These are phyloP conservation scores for Nothocercus nigrocapillus DNA, from an alignment of 2,113 vertebrate genomes.

Conservation along the genomic window DNA sequence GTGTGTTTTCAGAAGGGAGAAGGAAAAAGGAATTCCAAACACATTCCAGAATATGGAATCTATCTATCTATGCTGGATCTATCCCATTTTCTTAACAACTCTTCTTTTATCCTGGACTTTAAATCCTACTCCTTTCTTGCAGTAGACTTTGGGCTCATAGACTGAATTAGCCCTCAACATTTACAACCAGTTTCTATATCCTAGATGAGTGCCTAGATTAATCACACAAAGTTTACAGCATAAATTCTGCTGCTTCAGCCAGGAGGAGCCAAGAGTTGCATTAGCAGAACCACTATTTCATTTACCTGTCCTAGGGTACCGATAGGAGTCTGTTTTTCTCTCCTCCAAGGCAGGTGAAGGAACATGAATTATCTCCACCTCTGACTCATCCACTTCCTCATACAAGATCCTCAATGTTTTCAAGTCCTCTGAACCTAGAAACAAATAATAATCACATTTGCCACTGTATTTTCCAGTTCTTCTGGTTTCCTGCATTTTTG, in stretches of 20 bases:
- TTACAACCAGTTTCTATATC: background rate
- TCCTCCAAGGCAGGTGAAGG: constrained; percentile 94
- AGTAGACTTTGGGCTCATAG: background rate
- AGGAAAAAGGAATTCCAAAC: background rate
- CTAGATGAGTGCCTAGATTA: background rate
- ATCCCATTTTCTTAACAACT: background rate
- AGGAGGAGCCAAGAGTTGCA: background rate
- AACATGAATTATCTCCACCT: constrained; percentile 96
- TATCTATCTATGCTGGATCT: background rate
- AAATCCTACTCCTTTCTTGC: background rate
- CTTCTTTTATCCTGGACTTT: background rate
- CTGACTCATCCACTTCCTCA: constrained; percentile 95
- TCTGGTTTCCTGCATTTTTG: background rate
- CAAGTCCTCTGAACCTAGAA: constrained; percentile 82
- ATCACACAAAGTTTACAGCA: background rate
- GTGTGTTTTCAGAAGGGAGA: background rate
- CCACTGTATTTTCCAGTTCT: background rate
- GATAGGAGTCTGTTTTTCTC: constrained; percentile 93
- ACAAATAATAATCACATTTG: background rate
- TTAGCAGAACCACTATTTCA: background rate
- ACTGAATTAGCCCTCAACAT: background rate
- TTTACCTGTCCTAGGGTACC: constrained; percentile 94
- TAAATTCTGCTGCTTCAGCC: background rate
- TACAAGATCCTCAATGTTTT: constrained; percentile 90
- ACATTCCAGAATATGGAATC: background rate